Evolutionary conservation across 2,888 invertebrate genomes (phyloP), one percentile per base, ranked within the genome.

Genomic region (Drosophila acutilabella): DNA sequence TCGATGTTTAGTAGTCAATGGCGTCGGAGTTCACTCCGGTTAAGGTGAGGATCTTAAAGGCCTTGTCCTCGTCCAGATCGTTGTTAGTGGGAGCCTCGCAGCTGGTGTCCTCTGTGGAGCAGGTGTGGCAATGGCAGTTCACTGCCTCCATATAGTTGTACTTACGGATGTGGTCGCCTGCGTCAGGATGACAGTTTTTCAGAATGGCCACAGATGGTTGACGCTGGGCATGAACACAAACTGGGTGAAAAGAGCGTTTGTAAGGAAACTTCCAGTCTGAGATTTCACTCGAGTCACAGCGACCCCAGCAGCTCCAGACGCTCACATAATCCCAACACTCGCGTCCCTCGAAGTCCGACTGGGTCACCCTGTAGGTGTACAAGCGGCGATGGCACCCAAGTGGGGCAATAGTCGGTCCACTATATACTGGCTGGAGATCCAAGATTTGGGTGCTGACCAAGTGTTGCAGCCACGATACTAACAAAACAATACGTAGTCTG

Each of bases 261-360:
- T 95, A 97, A 0, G 97, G 97, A 90, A 97, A 97, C 90, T 96
- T 95, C 96, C 96, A 97, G 92, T 97, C 97, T 0, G 97, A 95
- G 91, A 97, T 97, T 94, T 97, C 96, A 90, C 96, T 96, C 0
- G 97, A 96, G 90, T 96, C 96, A 89, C 97, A 97, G 53, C 96
- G 93, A 16, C 97, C 97, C 93, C 96, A 96, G 90, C 97, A 97
- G 0, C 96, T 95, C 90, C 95, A 94, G 0, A 96, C 96, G 41
- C 95, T 94, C 11, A 97, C 94, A 56, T 93, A 93, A 84, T 96
- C 97, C 95, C 96, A 96, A 90, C 97, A 97, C 64, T 94, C 94
- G 13, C 94, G 93, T 0, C 96, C 96, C 33, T 90, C 86, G 2
- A 73, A 60, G 78, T 92, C 92, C 7, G 85, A 78, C 64, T 92